Conservation (phyloP, 1,140 invertebrate genomes). For the Formica exsecta region DNA sequence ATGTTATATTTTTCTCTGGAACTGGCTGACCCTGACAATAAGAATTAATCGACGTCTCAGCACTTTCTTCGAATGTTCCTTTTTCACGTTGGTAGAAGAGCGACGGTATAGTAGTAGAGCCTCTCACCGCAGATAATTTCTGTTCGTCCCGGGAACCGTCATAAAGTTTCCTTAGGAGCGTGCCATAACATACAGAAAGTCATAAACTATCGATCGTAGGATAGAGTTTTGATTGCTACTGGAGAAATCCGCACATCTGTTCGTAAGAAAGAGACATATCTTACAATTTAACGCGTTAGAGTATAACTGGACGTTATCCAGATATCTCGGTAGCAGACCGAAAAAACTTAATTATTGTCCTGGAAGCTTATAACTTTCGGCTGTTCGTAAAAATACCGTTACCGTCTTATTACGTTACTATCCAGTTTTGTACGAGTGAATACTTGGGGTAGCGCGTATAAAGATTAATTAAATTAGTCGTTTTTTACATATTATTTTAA, state of each 20-base stretch:
- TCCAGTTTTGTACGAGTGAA: background rate
- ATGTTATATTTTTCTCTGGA: constrained; percentile 70
- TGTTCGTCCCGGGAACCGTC: constrained; percentile 47
- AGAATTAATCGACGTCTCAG: constrained; percentile 78
- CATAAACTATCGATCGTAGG: constrained; percentile 51
- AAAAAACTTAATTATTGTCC: constrained; percentile 46
- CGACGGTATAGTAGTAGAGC: constrained; percentile 17
- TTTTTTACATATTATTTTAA: background rate
- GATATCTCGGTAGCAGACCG: background rate
- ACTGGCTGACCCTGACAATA: constrained; percentile 76
- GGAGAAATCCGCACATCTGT: constrained; percentile 41
- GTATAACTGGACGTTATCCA: constrained; percentile 47
- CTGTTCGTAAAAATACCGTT: constrained; percentile 17
- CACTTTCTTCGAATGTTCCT: constrained; percentile 61
- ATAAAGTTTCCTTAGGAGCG: constrained; percentile 46
- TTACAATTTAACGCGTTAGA: constrained; percentile 20
- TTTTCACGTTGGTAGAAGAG: constrained; percentile 32
- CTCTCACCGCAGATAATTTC: constrained; percentile 63
- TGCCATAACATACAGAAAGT: constrained; percentile 49
- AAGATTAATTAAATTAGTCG: background rate
- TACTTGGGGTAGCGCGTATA: background rate
- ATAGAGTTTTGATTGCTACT: constrained; percentile 58
- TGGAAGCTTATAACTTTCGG: constrained; percentile 25
- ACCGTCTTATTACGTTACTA: background rate
- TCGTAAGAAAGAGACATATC: constrained; percentile 22